Base-by-base conservation (phyloP, 2,113 vertebrate genomes). In the Eidolon helvum region DNA sequence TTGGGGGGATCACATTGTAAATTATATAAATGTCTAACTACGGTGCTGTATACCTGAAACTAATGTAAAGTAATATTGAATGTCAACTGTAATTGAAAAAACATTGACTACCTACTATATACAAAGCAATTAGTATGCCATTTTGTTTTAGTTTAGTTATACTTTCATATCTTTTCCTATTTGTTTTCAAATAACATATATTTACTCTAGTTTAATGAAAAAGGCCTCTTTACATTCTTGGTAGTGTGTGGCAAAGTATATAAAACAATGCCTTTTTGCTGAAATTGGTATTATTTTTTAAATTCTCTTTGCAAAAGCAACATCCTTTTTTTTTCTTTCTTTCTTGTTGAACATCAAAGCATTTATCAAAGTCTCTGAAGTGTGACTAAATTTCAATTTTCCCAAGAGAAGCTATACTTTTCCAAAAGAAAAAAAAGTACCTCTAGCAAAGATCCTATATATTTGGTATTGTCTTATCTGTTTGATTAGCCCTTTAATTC, bases 271-370 rank as follows among this genome's bases (percentile, higher is more conserved):
- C 4, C 18, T 21, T 97, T 83, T 89, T 59, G 30, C 45, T 66
- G 74, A 97, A 89, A 97, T 57, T 71, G 68, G 72, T 83, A 84
- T 85, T 92, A 77, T 83, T 80, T 97, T 97, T 88, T 84, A 82
- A 33, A 91, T 94, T 95, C 82, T 90, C 74, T 95, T 91, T 91
- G 63, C 26, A 94, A 97, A 96, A 95, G 61, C 40, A 97, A 87
- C 55, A 74, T 86, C 21, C 26, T 88, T 92, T 97, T 92, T 97
- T 71, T 95, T 50, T 50, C 48, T 50, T 92, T 92, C 95, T 94
- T 92, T 96, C 92, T 97, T 94, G 85, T n/a, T 97, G 92, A 97
- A 97, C 94, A 97, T 97, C 92, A 97, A 97, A 97, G 93, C 59
- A 91, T n/a, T 91, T 95, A 91, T 95, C 95, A 95, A 95, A 97